Base-by-base conservation (phyloP, 2,888 invertebrate genomes). In the Pseudococcus jackbeardsleyi region DNA sequence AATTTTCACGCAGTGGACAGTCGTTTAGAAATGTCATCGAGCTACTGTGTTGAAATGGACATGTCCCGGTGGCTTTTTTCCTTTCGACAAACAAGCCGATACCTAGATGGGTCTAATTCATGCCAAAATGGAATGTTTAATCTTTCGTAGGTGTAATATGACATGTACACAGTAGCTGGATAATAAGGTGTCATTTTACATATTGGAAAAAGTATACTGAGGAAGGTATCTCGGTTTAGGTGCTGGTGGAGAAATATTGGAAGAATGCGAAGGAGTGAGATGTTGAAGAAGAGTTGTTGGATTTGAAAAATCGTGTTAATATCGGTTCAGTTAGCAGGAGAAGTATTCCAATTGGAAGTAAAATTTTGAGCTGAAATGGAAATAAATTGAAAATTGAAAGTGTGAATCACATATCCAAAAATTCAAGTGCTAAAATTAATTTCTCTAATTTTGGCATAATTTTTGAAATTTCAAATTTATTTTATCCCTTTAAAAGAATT, bases 1-100 rank as follows among this genome's bases (percentile, higher is more conserved):
- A 82, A 82, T 82, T 72, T 82, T 82, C n/a, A 64, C 19, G 22
- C 64, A 82, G 42, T 82, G 79, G 79, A 42, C 79, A 46, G 79
- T 46, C 46, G 46, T 82, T 82, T 82, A 19, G 79, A 82, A 82
- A 82, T 82, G 79, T 82, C 79, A 82, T 82, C 79, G 79, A 26
- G 79, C 42, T 82, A 82, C 79, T 82, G 79, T 82, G 79, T 82
- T 19, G 79, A 46, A 46, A 82, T 72, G 33, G 72, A 72, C 33
- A 72, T 12, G 33, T 72, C 33, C 12, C 7, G 5, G 0, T 72
- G 15, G 26, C 12, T 72, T 72, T 11, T 72, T 42, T 42, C 42
- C 42, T 9, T 42, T 72, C 33, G 1, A 72, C 22, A 72, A 6
- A 33, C 8, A 54, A 22, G 11, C 22, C 19, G 64, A 5, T n/a